Conservation (phyloP, 53 echinoderm and acorn worm species). For the Henricia sp. region DNA sequence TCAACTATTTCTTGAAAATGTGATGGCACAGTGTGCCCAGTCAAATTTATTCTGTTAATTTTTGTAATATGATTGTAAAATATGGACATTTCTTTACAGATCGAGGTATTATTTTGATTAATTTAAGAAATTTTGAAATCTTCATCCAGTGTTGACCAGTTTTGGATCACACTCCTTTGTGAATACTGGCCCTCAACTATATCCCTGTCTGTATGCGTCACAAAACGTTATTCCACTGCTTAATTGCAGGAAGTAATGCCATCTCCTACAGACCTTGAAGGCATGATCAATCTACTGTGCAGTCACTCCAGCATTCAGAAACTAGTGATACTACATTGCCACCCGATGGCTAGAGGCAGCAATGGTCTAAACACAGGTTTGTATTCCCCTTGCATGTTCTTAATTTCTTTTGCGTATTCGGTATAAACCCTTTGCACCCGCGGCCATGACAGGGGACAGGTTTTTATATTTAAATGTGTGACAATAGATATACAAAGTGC, state of each 20-base stretch:
- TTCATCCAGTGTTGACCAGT: too few species aligned
- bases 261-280: constrained; percentile 17
- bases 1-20: too few species aligned
- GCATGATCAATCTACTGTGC: constrained; percentile 22
- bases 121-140: too few species aligned
- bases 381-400: not conserved
- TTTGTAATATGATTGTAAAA: not conserved
- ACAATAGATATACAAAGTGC: too few species aligned
- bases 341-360: not conserved
- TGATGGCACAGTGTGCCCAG: too few species aligned
- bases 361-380: constrained; percentile 8
- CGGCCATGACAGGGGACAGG: too few species aligned
- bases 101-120: too few species aligned
- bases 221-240: not conserved
- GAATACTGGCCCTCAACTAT: not conserved
- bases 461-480: too few species aligned
- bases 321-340: constrained; percentile 27
- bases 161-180: not conserved
- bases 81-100: not conserved
- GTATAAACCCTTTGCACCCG: too few species aligned
- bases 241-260: constrained; percentile 26
- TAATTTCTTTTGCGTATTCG: not conserved
- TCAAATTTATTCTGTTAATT: too few species aligned
- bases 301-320: constrained; percentile 37
- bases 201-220: not conserved